phyloP scores from a whole-genome alignment of 2,888 invertebrate species.

The Erebia palarica region DNA sequence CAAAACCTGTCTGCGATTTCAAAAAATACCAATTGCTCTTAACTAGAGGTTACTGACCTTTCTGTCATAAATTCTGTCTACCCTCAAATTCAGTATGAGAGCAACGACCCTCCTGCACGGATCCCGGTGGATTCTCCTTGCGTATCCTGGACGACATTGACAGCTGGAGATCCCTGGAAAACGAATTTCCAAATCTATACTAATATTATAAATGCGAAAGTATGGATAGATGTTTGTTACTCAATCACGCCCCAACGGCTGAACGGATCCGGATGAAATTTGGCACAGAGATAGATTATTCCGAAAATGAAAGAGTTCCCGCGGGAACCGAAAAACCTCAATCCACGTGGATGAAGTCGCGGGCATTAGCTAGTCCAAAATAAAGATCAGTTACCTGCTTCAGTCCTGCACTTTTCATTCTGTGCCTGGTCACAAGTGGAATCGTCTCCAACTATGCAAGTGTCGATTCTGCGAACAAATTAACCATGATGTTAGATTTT shows the following conservation, averaged over 20 bases:
- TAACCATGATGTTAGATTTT: background rate
- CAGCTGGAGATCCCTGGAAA: conserved; percentile 90
- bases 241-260: too few species aligned
- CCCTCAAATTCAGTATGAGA: conserved; percentile 89
- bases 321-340: too few species aligned
- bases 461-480: conserved; percentile 86
- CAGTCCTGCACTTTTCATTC: conserved; percentile 93
- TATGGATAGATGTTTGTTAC: too few species aligned
- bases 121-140: conserved; percentile 87
- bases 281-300: too few species aligned
- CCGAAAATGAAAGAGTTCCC: too few species aligned
- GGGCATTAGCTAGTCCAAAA: background rate
- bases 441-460: conserved; percentile 96
- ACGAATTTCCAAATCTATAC: background rate
- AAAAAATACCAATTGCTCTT: too few species aligned
- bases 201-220: too few species aligned
- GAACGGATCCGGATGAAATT: too few species aligned
- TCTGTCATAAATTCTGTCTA: conserved; percentile 91
- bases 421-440: conserved; percentile 94
- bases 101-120: conserved; percentile 91
- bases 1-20: too few species aligned
- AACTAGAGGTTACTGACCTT: conserved; percentile 56
- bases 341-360: too few species aligned
- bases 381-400: conserved; percentile 75
- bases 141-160: conserved; percentile 91